Evolutionary conservation across 2,113 vertebrate genomes (phyloP), one percentile per base, ranked within the genome.

Genomic region (Empidonax traillii): DNA sequence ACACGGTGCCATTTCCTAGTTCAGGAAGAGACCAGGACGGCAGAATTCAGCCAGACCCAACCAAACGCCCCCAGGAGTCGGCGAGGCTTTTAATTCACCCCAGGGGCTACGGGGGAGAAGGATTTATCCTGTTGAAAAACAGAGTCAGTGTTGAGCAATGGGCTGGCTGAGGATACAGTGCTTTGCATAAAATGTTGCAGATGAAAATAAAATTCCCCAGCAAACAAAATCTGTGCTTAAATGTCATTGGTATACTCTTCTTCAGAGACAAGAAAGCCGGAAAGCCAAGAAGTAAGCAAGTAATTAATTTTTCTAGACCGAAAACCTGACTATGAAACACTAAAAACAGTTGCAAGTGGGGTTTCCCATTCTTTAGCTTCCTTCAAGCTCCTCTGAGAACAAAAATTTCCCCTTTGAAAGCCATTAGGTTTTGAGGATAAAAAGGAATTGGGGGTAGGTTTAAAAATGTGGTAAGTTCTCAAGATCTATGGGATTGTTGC

Each of bases 81-180:
- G 21, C 0, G 3, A 44, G 12, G 72, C 13, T 90, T 90, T 75
- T 61, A 35, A 59, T 56, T 85, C 58, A 65, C 20, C n/a, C 47
- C 72, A 69, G 20, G 53, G n/a, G 49, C 71, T 77, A 12, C 0
- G 0, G 30, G 30, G 22, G 27, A 83, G 7, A 21, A 44, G 37
- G n/a, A 58, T 55, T 90, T 77, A 14, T 62, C 71, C 75, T 43
- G 22, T 5, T 78, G 41, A 58, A 79, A 85, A 80, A 9, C 63
- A 73, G n/a, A 62, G 55, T 16, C 59, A 46, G 31, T 3, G 1
- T 2, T 66, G 59, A 65, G 69, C 52, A 84, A 49, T 0, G 0
- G 25, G 49, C 72, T 84, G 77, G 65, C 19, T 27, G 61, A 82
- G 44, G 62, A 22, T 43, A 5, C 41, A 46, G 43, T 0, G 2